phyloP scores from a whole-genome alignment of 2,888 invertebrate genomes.

The Ethmia dodecea region DNA sequence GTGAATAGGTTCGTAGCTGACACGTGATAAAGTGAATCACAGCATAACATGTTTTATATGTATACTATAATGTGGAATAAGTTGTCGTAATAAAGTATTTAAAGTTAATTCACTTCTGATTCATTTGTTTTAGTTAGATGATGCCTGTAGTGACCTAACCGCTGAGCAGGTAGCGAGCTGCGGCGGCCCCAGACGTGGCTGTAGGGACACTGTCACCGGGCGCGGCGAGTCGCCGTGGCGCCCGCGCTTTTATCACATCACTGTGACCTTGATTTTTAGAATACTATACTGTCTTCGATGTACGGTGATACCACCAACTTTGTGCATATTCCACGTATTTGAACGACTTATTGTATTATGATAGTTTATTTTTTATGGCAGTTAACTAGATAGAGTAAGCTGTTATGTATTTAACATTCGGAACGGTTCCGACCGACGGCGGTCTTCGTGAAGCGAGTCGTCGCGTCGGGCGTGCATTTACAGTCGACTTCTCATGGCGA shows the following conservation, averaged over 20 bases:
- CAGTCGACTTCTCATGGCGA: slow-evolving; percentile 64
- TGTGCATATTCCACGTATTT: slow-evolving; percentile 56
- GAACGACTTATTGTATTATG: slow-evolving; percentile 67
- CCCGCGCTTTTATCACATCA: slow-evolving; percentile 57
- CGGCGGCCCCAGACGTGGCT: neutral
- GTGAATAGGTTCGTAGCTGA: slow-evolving; percentile 74
- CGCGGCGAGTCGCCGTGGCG: slow-evolving; percentile 8
- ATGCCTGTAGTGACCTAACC: slow-evolving; percentile 42
- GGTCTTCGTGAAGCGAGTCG: slow-evolving; percentile 47
- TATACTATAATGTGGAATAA: slow-evolving; percentile 75
- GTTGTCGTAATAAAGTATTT: slow-evolving; percentile 78
- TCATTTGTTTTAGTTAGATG: slow-evolving; percentile 63
- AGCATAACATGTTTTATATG: slow-evolving; percentile 75
- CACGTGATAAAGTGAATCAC: slow-evolving; percentile 73
- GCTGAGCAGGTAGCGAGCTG: slow-evolving; percentile 4
- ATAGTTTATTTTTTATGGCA: slow-evolving; percentile 73
- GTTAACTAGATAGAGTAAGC: slow-evolving; percentile 75
- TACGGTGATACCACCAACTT: slow-evolving; percentile 30
- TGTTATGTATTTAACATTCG: slow-evolving; percentile 71
- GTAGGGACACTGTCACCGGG: slow-evolving; percentile 12
- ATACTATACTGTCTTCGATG: slow-evolving; percentile 32
- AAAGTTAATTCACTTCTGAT: slow-evolving; percentile 69
- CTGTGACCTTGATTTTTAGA: slow-evolving; percentile 30
- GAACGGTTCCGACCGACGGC: slow-evolving; percentile 47
- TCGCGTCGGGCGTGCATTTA: slow-evolving; percentile 67